Evolutionary conservation across 2,113 vertebrate species (phyloP), one percentile per base, ranked within the genome.

Genomic region (Brachirus orientalis): DNA sequence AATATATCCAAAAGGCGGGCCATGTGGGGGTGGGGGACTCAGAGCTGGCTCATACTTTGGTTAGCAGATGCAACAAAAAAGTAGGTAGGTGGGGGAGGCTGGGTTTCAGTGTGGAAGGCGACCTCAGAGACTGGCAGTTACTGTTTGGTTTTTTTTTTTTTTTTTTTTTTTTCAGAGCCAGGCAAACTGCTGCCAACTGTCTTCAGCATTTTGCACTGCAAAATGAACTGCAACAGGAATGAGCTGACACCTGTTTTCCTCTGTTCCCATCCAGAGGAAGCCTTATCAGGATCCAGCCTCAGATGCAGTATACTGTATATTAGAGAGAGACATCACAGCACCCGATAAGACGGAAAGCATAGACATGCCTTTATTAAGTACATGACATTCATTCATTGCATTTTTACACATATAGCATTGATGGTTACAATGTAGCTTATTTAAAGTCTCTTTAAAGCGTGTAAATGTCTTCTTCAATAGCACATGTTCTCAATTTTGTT

Each of bases 341-440:
- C 1, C 18, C 6, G 12, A 48, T 44, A 1, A 18, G 1, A 45
- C 3, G 59, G 8, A 18, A 47, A 48, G 33, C 20, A 0, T 10
- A 33, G 6, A 5, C 1, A 7, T 22, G 17, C 5, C 67, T 85
- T 75, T 82, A 84, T 80, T 82, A 48, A 68, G 11, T 7, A 14
- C 4, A 19, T 10, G 16, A n/a, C 46, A 48, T 20, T n/a, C 10
- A 61, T 33, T 20, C 0, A 22, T 10, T 43, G 10, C 17, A 62
- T 20, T 48, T 6, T 28, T 6, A 28, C 14, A 44, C 14, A 43
- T 12, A 45, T 3, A 72, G 37, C 33, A 45, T 35, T 44, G 11
- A 37, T 10, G 8, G 8, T 20, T 35, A 2, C 16, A 3, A 28
- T 11, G 7, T 70, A 85, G 72, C 79, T 80, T 86, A 82, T 77